phyloP scores from a whole-genome alignment of 2,797 vertebrate species.

The Hippopotamyrus pictus region DNA sequence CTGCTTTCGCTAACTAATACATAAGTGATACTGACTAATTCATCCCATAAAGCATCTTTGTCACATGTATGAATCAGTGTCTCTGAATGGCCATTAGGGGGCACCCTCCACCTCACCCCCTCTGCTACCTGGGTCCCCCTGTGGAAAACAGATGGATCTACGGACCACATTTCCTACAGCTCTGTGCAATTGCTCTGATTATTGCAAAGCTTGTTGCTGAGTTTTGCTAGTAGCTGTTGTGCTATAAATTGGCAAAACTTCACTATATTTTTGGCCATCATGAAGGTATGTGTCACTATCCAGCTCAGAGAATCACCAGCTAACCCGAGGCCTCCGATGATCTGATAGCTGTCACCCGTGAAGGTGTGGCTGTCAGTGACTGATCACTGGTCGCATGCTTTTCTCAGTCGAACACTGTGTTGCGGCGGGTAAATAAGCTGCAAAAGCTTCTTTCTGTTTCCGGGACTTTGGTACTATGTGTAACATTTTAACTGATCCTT shows the following conservation, averaged over 20 bases:
- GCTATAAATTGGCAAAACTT: neutral
- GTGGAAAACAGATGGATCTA: neutral
- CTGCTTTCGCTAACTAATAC: neutral
- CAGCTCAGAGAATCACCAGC: neutral
- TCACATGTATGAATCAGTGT: neutral
- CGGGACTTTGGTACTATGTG: neutral
- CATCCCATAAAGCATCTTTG: neutral
- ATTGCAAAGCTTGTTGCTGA: neutral
- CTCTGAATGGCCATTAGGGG: neutral
- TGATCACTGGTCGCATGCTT: neutral
- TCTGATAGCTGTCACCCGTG: neutral
- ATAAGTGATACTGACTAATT: neutral
- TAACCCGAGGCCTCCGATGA: neutral
- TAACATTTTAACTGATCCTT: neutral
- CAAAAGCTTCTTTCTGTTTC: neutral
- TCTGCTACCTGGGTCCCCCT: neutral
- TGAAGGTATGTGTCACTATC: neutral
- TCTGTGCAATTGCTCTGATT: neutral
- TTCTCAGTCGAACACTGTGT: neutral
- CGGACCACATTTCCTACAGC: neutral
- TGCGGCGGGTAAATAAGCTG: neutral
- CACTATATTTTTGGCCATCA: neutral
- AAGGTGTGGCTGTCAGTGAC: neutral
- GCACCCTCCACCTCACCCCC: neutral
- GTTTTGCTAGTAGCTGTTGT: neutral